Base-by-base conservation (phyloP, 2,797 vertebrate genomes). In the Alosa sapidissima region DNA sequence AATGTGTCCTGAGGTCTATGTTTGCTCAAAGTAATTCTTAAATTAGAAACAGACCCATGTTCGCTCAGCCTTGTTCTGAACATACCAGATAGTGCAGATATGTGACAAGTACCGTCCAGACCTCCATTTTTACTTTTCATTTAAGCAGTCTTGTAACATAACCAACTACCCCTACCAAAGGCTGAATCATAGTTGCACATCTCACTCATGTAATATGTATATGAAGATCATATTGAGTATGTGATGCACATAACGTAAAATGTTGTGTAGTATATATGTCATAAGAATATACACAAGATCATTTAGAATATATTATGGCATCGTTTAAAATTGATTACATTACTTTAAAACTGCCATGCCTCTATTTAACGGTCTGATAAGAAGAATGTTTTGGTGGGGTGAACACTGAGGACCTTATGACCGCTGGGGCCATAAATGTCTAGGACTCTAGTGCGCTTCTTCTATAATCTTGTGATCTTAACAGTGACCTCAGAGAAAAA, bases 31-130 rank as follows among this genome's bases (percentile, higher is more conserved):
- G 72, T 78, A 78, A 78, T 78, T 78, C 72, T 21, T 78, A 47
- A 78, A 78, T 78, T 78, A 78, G 72, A 78, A 78, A 81, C 81
- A 81, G 81, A 8, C 81, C 81, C 51, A 52, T 81, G 81, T 81
- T 81, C 81, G n/a, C 48, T 51, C 48, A 52, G 81, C 81, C n/a
- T n/a, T 52, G 51, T 52, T 47, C 72, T 78, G 36, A 21, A 78
- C 72, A 78, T 47, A 78, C 28, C n/a, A n/a, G n/a, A n/a, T n/a
- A n/a, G n/a, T n/a, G n/a, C n/a, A n/a, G n/a, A n/a, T n/a, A n/a
- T n/a, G n/a, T n/a, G n/a, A n/a, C n/a, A 78, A 47, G 81, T 51
- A 51, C 48, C 52, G 81, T 54, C 48, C 81, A 81, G 51, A 81
- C 48, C 49, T 54, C 47, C 3, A 28, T 81, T 81, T 52, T 81